Evolutionary conservation across 2,113 vertebrate species (phyloP).

Genomic region (Actenoides lindsayi): DNA sequence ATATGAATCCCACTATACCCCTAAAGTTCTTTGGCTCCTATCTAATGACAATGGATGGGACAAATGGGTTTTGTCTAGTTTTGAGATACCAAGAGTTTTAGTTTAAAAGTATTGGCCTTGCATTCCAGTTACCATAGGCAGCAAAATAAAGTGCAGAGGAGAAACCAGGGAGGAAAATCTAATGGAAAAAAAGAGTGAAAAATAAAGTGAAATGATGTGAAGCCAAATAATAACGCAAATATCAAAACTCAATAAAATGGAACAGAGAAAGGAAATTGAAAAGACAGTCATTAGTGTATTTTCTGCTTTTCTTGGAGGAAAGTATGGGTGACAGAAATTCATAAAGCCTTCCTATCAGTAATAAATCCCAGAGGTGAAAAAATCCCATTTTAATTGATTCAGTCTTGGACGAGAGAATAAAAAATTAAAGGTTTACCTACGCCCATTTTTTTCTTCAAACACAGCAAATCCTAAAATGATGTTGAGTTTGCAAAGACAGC

Average conservation of each 20-base stretch:
- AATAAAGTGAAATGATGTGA: neutral
- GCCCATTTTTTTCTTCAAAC: neutral
- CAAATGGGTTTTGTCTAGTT: neutral
- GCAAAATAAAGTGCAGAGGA: constrained; percentile 21
- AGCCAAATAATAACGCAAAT: constrained; percentile 41
- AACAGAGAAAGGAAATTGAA: constrained; percentile 42
- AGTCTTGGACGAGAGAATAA: neutral
- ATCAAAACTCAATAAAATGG: constrained; percentile 35
- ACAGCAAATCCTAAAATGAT: neutral
- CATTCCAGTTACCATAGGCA: neutral
- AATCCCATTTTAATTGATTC: constrained; percentile 11
- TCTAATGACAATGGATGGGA: neutral
- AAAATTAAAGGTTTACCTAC: neutral
- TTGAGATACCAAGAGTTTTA: neutral
- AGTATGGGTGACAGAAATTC: neutral
- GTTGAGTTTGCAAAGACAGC: neutral
- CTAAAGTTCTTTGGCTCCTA: neutral
- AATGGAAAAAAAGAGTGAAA: neutral
- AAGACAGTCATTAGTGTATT: neutral
- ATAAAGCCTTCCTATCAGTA: constrained; percentile 10
- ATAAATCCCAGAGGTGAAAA: constrained; percentile 8
- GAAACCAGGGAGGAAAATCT: neutral
- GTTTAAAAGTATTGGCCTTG: neutral
- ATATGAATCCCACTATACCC: neutral
- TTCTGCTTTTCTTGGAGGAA: constrained; percentile 7